Conservation (phyloP, 1,140 invertebrate species). For the Hyphantria cunea region DNA sequence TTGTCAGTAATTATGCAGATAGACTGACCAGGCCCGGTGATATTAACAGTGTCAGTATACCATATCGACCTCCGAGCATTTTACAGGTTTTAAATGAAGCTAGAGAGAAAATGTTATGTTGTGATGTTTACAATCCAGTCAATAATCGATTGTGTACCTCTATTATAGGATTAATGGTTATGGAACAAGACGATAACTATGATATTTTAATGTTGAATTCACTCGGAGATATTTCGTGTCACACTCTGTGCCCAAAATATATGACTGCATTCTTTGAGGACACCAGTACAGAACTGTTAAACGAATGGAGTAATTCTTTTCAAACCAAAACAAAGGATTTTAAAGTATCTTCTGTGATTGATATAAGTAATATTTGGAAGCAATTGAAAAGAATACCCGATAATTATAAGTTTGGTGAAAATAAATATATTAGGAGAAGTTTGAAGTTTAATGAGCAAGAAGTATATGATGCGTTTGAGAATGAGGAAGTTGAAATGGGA, state of each 20-base stretch:
- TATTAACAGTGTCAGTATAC: conserved; percentile 47
- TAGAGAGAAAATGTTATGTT: conserved; percentile 49
- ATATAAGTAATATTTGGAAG: conserved; percentile 56
- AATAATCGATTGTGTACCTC: conserved; percentile 48
- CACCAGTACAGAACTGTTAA: conserved; percentile 47
- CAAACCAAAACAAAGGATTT: conserved; percentile 44
- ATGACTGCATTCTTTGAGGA: conserved; percentile 57
- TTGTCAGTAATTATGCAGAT: conserved; percentile 54
- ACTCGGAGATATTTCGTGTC: conserved; percentile 63
- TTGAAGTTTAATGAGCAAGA: conserved; percentile 51
- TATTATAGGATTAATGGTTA: conserved; percentile 48
- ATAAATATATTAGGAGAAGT: conserved; percentile 26
- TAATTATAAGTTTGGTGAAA: conserved; percentile 37
- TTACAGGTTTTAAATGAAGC: conserved; percentile 53
- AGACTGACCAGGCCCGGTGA: conserved; percentile 38
- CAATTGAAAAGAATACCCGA: conserved; percentile 55
- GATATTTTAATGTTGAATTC: conserved; percentile 63
- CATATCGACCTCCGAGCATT: conserved; percentile 64
- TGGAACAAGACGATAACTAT: conserved; percentile 54
- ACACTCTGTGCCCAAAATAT: conserved; percentile 61
- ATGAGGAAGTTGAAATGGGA: conserved; percentile 55
- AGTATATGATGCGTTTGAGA: conserved; percentile 54
- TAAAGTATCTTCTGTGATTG: conserved; percentile 48
- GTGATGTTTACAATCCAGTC: conserved; percentile 57
- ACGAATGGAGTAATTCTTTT: conserved; percentile 57